phyloP scores from a whole-genome alignment of 2,797 vertebrate genomes.

The Pseudomugil tenellus region DNA sequence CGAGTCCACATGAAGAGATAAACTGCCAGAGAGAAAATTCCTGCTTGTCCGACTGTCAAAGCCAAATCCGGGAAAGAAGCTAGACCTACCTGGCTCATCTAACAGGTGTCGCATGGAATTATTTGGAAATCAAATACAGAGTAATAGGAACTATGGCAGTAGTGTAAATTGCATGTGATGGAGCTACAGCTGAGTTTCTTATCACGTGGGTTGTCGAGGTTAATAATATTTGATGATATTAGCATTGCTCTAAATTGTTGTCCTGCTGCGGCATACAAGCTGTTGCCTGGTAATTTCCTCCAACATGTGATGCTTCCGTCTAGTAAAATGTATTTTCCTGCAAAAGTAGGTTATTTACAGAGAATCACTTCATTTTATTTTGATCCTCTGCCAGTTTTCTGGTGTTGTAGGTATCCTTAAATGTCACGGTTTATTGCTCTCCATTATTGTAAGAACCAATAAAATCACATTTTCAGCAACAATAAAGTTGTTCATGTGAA shows the following conservation, averaged over 20 bases:
- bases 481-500: neutral
- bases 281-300: constrained; percentile 25
- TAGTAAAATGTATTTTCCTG: constrained; percentile 44
- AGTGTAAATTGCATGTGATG: constrained; percentile 29
- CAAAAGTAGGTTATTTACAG: constrained; percentile 28
- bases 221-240: constrained; percentile 62
- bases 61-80: constrained; percentile 44
- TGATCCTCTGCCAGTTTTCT: neutral
- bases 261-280: constrained; percentile 15
- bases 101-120: constrained; percentile 56
- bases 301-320: constrained; percentile 61
- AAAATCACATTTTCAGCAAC: neutral
- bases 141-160: constrained; percentile 38
- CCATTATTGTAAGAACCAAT: neutral
- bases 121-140: constrained; percentile 59
- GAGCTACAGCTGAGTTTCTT: constrained; percentile 37
- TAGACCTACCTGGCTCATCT: constrained; percentile 60
- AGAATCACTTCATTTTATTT: constrained; percentile 19
- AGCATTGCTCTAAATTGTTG: constrained; percentile 28
- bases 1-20: constrained; percentile 42
- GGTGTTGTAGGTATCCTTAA: neutral
- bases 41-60: constrained; percentile 36
- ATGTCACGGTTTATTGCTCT: neutral
- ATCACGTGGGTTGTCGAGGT: constrained; percentile 32
- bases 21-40: constrained; percentile 58